These are phyloP conservation scores for Microcaecilia unicolor DNA, from an alignment of 2,797 vertebrate genomes.

Conservation along the genomic window DNA sequence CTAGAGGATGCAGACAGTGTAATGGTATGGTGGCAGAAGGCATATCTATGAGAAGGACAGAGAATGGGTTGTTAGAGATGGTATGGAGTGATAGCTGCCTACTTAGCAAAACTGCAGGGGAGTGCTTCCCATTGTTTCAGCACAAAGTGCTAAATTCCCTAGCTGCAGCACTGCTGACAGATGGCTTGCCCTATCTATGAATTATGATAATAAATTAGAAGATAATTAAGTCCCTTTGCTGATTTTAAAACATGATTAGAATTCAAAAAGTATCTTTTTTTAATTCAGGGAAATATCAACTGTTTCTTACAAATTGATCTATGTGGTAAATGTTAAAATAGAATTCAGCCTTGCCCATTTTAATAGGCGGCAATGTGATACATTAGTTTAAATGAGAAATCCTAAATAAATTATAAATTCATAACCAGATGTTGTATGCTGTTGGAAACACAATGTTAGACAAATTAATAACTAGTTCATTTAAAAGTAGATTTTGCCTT, in stretches of 20 bases:
- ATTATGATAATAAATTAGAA: slow-evolving; percentile 7
- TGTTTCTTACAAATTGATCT: too few relatives aligned
- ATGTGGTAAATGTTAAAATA: slow-evolving; percentile 8
- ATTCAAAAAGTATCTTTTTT: slow-evolving; percentile 5
- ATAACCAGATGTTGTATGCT: slow-evolving; percentile 19
- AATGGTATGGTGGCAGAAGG: too few relatives aligned
- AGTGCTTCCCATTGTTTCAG: too few relatives aligned
- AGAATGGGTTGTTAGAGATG: too few relatives aligned
- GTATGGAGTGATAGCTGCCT: too few relatives aligned
- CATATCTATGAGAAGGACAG: too few relatives aligned
- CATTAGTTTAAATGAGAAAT: slow-evolving; percentile 2
- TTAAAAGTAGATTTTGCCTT: slow-evolving; percentile 21
- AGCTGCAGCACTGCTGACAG: slow-evolving; percentile 15
- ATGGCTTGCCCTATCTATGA: slow-evolving; percentile 13
- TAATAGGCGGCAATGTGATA: slow-evolving; percentile 9
- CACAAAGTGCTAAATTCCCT: too few relatives aligned
- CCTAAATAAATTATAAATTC: slow-evolving; percentile 24
- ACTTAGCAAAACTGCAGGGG: too few relatives aligned
- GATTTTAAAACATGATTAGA: slow-evolving; percentile 8
- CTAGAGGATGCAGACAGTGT: too few relatives aligned
- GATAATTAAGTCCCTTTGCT: neutral
- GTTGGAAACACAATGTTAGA: slow-evolving; percentile 14
- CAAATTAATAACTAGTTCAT: slow-evolving; percentile 13
- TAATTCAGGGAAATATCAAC: neutral
- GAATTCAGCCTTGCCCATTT: slow-evolving; percentile 17